Evolutionary conservation across 2,113 vertebrate species (phyloP).

Genomic region (Saguinus midas): DNA sequence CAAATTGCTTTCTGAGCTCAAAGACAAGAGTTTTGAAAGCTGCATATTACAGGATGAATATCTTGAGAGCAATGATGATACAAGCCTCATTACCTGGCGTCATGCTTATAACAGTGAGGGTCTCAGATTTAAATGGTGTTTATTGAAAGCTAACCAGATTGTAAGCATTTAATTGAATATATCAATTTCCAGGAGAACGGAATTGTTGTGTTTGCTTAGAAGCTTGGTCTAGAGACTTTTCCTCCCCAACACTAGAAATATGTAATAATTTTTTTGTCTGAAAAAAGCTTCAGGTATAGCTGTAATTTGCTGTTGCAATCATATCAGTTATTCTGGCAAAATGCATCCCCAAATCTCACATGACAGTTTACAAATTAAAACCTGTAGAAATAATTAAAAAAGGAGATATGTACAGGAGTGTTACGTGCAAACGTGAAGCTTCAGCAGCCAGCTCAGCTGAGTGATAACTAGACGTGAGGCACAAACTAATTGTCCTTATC

Average conservation of each 20-base stretch:
- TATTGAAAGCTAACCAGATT: conserved; percentile 72
- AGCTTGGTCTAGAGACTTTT: conserved; percentile 23
- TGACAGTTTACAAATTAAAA: conserved; percentile 82
- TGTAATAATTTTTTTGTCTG: conserved; percentile 44
- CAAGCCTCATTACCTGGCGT: conserved; percentile 66
- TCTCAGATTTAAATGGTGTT: conserved; percentile 65
- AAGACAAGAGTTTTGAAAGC: conserved; percentile 51
- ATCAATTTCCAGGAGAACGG: conserved; percentile 71
- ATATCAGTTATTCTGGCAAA: conserved; percentile 72
- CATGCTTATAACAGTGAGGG: conserved; percentile 40
- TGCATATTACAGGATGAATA: conserved; percentile 49
- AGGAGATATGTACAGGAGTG: conserved; percentile 70
- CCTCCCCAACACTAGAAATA: conserved; percentile 22
- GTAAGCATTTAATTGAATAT: conserved; percentile 77
- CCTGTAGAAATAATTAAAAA: conserved; percentile 80
- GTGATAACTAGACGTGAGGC: conserved; percentile 72
- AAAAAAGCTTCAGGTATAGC: conserved; percentile 60
- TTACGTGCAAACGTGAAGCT: conserved; percentile 68
- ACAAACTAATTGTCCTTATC: conserved; percentile 73
- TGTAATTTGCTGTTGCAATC: conserved; percentile 73
- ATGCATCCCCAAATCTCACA: conserved; percentile 69
- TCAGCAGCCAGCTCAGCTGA: conserved; percentile 53
- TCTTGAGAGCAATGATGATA: conserved; percentile 52
- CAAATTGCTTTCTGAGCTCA: conserved; percentile 51
- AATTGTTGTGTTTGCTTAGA: conserved; percentile 70